Evolutionary conservation across 2,888 invertebrate species (phyloP), one percentile per base, ranked within the genome.

Genomic region (Choristoneura rosaceana): DNA sequence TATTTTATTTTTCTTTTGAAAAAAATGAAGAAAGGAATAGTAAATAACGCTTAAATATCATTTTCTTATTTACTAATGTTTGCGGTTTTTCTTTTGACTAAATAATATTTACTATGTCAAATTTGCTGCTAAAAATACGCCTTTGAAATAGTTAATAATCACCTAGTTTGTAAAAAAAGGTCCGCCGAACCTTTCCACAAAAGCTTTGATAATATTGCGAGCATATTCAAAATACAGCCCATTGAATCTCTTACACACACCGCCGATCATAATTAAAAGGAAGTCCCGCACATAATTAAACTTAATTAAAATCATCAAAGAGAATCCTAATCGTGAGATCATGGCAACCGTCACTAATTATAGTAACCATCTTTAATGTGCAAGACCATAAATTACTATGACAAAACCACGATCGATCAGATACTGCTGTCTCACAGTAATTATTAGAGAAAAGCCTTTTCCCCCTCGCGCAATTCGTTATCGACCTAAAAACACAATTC

Each of bases 391-490:
- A 45, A 62, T 62, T 62, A 33, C 43, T 45, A 45, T 62, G 62
- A 45, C 62, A 62, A 62, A 61, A 45, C 62, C 62, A 7, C 62
- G 0, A 62, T 45, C 62, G 45, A 62, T 62, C 17, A 14, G 38
- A 64, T 60, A 52, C 33, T 61, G 70, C 70, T 60, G 60, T 66
- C 41, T 71, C 70, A 71, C 61, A 33, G 61, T 41, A 50, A 61
- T 66, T 61, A 71, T 71, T 71, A 61, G 61, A 45, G 14, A 69
- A 50, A 58, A 59, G 14, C 43, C 61, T 25, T 55, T 47, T n/a
- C 25, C 33, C 62, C 12, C 14, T 12, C 2, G 25, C 7, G 25
- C 63, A 45, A 60, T 65, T 70, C 60, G 41, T 15, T 55, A 66
- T 61, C n/a, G 34, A 66, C 33, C 50, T 9, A 10, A 25, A 25